Conservation (phyloP, 2,888 invertebrate species). For the Pomacea canaliculata region DNA sequence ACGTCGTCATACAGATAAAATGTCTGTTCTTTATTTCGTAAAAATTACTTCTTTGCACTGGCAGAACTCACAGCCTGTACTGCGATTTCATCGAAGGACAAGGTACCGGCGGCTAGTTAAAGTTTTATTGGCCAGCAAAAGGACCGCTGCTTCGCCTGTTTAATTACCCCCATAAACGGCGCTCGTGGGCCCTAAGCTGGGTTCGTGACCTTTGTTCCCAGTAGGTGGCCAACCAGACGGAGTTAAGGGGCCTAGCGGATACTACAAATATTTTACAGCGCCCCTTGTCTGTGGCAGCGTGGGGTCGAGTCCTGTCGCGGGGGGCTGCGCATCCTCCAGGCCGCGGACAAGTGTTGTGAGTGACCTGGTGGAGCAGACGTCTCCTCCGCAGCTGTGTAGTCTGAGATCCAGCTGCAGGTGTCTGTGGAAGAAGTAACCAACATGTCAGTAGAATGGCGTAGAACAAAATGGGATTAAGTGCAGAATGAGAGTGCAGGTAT, state of each 20-base stretch:
- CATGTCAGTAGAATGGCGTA: too few species aligned
- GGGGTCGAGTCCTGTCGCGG: too few species aligned
- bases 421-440: too few species aligned
- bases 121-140: neutral
- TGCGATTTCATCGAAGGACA: constrained; percentile 1
- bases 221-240: constrained; percentile 3
- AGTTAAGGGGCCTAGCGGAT: neutral
- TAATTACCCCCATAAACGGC: constrained; percentile 2
- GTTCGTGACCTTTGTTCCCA: neutral
- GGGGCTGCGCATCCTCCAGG: too few species aligned
- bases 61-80: neutral
- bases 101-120: neutral
- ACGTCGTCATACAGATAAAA: neutral
- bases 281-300: too few species aligned
- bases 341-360: neutral
- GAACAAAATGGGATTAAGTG: too few species aligned
- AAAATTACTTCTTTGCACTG: constrained; percentile 7
- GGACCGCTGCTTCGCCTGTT: constrained; percentile 4
- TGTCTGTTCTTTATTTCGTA: neutral
- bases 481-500: too few species aligned
- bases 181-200: neutral
- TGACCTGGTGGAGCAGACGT: neutral
- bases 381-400: too few species aligned
- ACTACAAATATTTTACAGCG: neutral
- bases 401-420: too few species aligned